These are phyloP conservation scores for Malurus leucopterus DNA, from an alignment of 2,797 vertebrate genomes.

Conservation along the genomic window DNA sequence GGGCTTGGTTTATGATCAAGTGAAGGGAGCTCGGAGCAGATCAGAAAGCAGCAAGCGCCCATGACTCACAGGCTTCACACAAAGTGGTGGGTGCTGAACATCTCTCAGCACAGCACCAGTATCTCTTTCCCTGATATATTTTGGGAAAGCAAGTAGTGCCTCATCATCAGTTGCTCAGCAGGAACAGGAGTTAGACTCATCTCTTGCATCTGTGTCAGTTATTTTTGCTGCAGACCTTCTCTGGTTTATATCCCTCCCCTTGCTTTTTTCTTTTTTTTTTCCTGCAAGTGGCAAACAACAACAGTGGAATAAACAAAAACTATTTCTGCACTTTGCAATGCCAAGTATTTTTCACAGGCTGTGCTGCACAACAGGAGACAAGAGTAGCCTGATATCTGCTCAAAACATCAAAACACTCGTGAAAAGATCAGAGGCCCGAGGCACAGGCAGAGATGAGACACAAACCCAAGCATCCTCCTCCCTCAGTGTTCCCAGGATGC, in stretches of 20 bases:
- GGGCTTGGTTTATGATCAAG: not conserved
- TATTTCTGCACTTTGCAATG: not conserved
- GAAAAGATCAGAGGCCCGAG: not conserved
- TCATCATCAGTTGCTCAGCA: slow-evolving; percentile 58
- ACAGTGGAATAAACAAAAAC: not conserved
- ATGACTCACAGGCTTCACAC: slow-evolving; percentile 30
- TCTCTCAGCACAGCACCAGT: not conserved
- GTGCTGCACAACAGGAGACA: not conserved
- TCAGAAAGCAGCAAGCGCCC: not conserved
- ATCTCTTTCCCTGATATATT: slow-evolving; percentile 17
- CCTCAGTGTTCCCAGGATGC: not conserved
- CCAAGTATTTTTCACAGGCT: not conserved
- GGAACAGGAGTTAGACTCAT: slow-evolving; percentile 8
- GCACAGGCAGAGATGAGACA: not conserved
- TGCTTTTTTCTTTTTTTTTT: no score
- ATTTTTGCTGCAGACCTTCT: not conserved
- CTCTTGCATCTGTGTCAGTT: slow-evolving; percentile 32
- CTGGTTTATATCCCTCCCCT: not conserved
- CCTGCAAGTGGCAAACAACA: not conserved
- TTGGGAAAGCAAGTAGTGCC: slow-evolving; percentile 30
- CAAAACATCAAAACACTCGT: not conserved
- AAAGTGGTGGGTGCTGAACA: not conserved
- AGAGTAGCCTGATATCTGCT: not conserved
- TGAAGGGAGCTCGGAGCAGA: not conserved
- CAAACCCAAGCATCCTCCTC: not conserved